A percentile compares a stretch with the other conserved stretches of the same genome.
These are phyloP conservation scores for Hepsetus odoe DNA, from an alignment of 2,113 vertebrate genomes.

Conservation along the genomic window DNA sequence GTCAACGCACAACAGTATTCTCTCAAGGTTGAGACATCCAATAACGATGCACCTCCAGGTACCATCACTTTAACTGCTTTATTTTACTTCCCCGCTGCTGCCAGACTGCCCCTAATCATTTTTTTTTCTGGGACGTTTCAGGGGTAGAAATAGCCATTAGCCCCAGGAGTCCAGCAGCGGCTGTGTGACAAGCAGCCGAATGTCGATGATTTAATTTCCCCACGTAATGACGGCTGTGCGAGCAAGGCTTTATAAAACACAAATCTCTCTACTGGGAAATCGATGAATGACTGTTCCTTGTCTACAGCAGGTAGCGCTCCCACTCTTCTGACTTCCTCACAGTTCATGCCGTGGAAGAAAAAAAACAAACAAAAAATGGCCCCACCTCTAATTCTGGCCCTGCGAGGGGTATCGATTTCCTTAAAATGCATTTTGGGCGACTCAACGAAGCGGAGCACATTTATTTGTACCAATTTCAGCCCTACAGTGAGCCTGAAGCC, in stretches of 20 bases:
- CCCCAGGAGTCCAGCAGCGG: not conserved
- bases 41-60: not conserved
- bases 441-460: conserved; percentile 37
- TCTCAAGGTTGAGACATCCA: too few relatives aligned
- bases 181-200: not conserved
- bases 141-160: not conserved
- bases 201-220: conserved; percentile 35
- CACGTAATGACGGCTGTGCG: not conserved
- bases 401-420: conserved; percentile 47
- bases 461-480: conserved; percentile 46
- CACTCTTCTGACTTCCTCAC: conserved; percentile 1
- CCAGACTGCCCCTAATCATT: not conserved
- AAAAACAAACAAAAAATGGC: conserved; percentile 14
- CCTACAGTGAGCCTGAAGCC: conserved; percentile 16
- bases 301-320: conserved; percentile 23
- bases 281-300: conserved; percentile 7
- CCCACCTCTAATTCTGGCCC: conserved; percentile 35
- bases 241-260: conserved; percentile 53
- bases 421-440: conserved; percentile 49
- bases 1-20: too few relatives aligned
- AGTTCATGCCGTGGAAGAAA: conserved; percentile 4
- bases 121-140: not conserved
- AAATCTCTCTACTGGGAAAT: conserved; percentile 48
- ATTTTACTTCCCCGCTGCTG: not conserved
- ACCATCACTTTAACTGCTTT: not conserved